Base-by-base conservation (phyloP, 2,797 vertebrate genomes). In the Enteromius argenteus region DNA sequence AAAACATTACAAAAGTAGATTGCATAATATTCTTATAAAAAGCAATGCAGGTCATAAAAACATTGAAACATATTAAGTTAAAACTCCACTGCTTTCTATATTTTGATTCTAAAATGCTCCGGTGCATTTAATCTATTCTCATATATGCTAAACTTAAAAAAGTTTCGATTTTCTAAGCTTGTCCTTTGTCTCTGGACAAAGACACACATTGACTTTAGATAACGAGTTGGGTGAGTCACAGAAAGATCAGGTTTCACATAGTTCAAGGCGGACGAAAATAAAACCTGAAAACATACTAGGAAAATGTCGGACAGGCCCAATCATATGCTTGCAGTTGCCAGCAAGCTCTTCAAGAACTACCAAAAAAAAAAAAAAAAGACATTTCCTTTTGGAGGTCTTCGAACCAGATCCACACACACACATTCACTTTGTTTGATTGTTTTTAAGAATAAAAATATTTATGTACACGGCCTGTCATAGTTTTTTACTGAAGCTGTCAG, bases 261-360 rank as follows among this genome's bases (percentile, higher is more conserved):
- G 86, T 89, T 92, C 81, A 80, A 75, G 92, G 88, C 87, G 81
- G 88, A 87, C 93, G 91, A 94, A 94, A 95, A 94, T 94, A 95
- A 94, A 93, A 93, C 87, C 88, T 71, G 85, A 92, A 91, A 92
- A 91, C 90, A 89, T 89, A 93, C 93, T 94, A 89, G 87, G 89
- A 92, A 91, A 94, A 95, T 92, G 92, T 82, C 79, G 85, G 88
- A 86, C 64, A 2, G 86, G 88, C 91, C 90, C 89, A 91, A 91
- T 91, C 85, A 89, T 91, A 92, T 21, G 69, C 15, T 46, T 44
- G 56, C 35, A 30, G 23, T 44, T 78, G 39, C 56, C 37, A 78
- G 17, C 23, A 67, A 58, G 27, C 51, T 67, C 77, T 79, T 49
- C 21, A 79, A 66, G 44, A 67, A 67, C 19, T 49, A n/a, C 3